Base-by-base conservation (phyloP, 2,888 invertebrate species). In the Ennomos fuscantarius region DNA sequence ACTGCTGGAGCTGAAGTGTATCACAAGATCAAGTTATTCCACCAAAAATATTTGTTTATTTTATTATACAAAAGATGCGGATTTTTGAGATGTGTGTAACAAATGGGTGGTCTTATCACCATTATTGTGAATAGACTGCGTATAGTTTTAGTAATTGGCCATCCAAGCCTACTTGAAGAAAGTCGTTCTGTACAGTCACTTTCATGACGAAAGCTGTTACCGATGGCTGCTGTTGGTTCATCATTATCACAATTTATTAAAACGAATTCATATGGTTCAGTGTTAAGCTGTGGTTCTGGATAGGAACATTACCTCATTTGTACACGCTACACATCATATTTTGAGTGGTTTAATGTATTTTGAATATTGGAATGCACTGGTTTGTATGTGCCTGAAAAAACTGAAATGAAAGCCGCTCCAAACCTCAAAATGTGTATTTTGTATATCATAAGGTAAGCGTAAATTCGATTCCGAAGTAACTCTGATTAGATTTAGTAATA, bases 401-500 rank as follows among this genome's bases (percentile, higher is more conserved):
- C 78, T 86, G 87, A 87, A 67, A 65, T 86, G 83, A 88, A 89
- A 86, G 89, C 92, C 91, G 91, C 91, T 91, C 89, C 87, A 89
- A 87, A 91, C 91, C 91, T 91, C 91, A 89, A 89, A 89, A 87
- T 89, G 81, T 89, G 85, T 88, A 88, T 79, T 78, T 76, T 77
- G 80, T 82, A 82, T 79, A 73, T 78, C 82, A 79, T 74, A 86
- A 86, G 81, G 80, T 83, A 79, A 80, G 76, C 82, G 82, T 82
- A 81, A 79, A 81, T 76, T 81, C 73, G 78, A 80, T 82, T 86
- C 79, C 76, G 80, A 82, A 72, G 74, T 87, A 79, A 72, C 65
- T 74, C 87, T 76, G 82, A 72, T 76, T 87, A 84, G 79, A 80
- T 75, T 74, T 84, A 86, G 81, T 76, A 70, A 76, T 84, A 80